Conservation (phyloP, 2,888 invertebrate genomes). For the Torymus auratus region DNA sequence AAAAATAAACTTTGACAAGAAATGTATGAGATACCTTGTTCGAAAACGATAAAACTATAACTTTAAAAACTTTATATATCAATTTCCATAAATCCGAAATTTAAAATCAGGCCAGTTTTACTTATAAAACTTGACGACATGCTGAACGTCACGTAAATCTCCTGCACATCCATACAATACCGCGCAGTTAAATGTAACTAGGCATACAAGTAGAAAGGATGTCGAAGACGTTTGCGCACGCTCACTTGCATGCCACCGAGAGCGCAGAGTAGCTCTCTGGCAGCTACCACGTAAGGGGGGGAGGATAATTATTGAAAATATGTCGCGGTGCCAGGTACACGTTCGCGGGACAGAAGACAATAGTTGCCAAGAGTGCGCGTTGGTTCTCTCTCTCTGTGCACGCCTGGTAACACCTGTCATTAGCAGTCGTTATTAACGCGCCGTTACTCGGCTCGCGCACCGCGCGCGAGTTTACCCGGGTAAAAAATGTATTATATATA, state of each 20-base stretch:
- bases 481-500: slow-evolving; percentile 33
- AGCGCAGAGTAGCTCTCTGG: background rate
- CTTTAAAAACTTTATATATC: no score
- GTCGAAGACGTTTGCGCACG: slow-evolving; percentile 16
- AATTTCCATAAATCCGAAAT: no score
- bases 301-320: slow-evolving; percentile 69
- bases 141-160: no score
- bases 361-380: slow-evolving; percentile 61
- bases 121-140: no score
- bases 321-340: slow-evolving; percentile 69
- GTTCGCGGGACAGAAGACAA: slow-evolving; percentile 61
- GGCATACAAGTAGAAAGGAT: slow-evolving; percentile 14
- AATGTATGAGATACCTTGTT: no score
- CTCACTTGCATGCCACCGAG: background rate
- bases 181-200: background rate
- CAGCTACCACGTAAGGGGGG: background rate
- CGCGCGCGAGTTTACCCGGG: background rate
- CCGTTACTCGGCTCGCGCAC: slow-evolving; percentile 63
- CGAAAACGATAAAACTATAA: no score
- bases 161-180: background rate
- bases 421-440: slow-evolving; percentile 72
- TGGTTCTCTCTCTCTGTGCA: no score
- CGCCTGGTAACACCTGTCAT: slow-evolving; percentile 69
- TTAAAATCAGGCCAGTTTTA: no score
- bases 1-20: no score